Base-by-base conservation (phyloP, 2,113 vertebrate genomes). In the Triplophysa tibetana region DNA sequence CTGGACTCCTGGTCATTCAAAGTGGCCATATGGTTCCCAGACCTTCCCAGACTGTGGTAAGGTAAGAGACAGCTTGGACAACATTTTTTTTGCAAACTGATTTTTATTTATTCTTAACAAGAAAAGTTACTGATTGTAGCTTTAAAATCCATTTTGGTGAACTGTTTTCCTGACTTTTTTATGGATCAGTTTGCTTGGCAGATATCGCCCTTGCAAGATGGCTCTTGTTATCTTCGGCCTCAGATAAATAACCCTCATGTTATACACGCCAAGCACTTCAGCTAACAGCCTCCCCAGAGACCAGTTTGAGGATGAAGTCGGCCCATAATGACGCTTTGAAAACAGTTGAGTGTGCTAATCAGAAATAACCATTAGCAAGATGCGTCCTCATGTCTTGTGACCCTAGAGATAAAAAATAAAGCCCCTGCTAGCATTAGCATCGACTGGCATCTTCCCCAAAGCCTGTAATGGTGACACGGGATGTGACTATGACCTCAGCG, bases 201-300 rank as follows among this genome's bases (percentile, higher is more conserved):
- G 33, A 26, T 65, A 19, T 48, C 26, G 70, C 50, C 77, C 38
- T 62, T 67, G 48, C 48, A 24, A 70, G 69, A 74, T 16, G 4
- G n/a, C 60, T 62, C 72, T 74, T 19, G 68, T 52, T n/a, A 19
- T 67, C 68, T 52, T 78, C 63, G 68, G 62, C 24, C 38, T 38
- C 50, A 17, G 38, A 52, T 68, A 17, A 38, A 70, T 62, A 82
- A 68, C 54, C 24, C 41, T 48, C 6, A 24, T 12, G 11, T 56
- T 67, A 29, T 65, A 58, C 70, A 54, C 43, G 19, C 3, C 21
- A 45, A 60, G 50, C 78, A 64, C 68, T 79, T 64, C 60, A 64
- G 78, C 78, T 63, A 80, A 80, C 48, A 54, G 24, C 23, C 75
- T 78, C 75, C 64, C 77, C 7, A 38, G 45, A 75, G 56, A 45